These are phyloP conservation scores for Gavialis gangeticus DNA, from an alignment of 2,113 vertebrate species.

Conservation along the genomic window DNA sequence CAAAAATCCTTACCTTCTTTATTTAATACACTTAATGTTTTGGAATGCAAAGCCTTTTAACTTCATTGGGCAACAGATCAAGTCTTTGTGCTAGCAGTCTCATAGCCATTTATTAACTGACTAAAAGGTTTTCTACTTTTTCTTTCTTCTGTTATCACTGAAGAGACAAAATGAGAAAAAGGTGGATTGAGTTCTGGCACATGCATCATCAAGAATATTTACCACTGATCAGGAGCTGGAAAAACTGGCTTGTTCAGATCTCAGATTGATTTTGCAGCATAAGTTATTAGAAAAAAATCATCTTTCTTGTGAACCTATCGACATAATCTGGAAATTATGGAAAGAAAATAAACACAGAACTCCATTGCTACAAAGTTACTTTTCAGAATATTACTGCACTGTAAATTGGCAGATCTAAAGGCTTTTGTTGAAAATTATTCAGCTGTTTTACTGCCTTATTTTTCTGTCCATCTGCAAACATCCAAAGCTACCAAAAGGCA, in stretches of 20 bases:
- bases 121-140: rapidly evolving
- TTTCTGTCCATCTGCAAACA: not conserved
- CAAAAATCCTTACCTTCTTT: too few relatives aligned
- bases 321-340: not conserved
- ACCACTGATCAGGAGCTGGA: not conserved
- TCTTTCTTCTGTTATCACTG: not conserved
- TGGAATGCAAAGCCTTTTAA: not conserved
- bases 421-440: not conserved
- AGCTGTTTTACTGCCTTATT: not conserved
- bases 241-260: not conserved
- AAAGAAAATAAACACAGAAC: not conserved
- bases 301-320: not conserved
- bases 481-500: not conserved
- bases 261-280: not conserved
- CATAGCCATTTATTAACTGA: too few relatives aligned
- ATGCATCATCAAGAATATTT: not conserved
- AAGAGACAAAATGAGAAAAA: not conserved
- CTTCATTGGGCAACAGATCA: not conserved
- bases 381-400: too few relatives aligned
- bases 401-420: too few relatives aligned
- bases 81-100: too few relatives aligned
- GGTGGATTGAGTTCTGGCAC: not conserved
- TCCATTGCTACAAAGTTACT: not conserved
- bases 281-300: not conserved
- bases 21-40: too few relatives aligned